A percentile compares a stretch with the other conserved stretches of the same genome.
phyloP scores from a whole-genome alignment of 2,888 invertebrate genomes.

The Drosophila fulvimacula region DNA sequence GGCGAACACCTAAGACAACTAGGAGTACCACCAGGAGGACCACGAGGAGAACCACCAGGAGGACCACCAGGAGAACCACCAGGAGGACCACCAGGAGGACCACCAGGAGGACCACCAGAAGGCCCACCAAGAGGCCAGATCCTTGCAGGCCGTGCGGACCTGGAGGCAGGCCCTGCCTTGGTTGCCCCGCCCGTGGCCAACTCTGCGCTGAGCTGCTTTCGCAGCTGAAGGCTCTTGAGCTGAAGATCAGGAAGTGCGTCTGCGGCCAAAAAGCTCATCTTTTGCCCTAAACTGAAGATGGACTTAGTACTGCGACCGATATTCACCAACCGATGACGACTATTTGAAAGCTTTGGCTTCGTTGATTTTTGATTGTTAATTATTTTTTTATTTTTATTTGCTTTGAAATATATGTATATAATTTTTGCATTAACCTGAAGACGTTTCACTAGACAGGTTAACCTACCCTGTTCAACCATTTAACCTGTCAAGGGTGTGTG shows the following conservation, averaged over 20 bases:
- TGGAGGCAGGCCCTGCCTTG: conserved; percentile 19
- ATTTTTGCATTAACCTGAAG: conserved; percentile 1
- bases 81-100: too few relatives aligned
- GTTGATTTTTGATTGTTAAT: conserved; percentile 6
- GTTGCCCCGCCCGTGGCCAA: conserved; percentile 4
- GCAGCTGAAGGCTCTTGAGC: conserved; percentile 1
- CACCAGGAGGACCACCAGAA: too few relatives aligned
- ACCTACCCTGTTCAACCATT: too few relatives aligned
- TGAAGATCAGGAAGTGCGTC: conserved; percentile 28
- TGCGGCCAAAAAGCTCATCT: conserved; percentile 15
- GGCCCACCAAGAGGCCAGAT: too few relatives aligned
- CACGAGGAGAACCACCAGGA: too few relatives aligned
- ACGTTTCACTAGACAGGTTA: background rate
- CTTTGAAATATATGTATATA: background rate
- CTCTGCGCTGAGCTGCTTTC: conserved; percentile 23
- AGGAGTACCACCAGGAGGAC: too few relatives aligned
- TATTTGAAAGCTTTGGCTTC: background rate
- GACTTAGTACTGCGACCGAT: background rate
- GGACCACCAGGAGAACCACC: too few relatives aligned
- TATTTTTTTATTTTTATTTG: conserved; percentile 7
- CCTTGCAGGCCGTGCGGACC: conserved; percentile 30
- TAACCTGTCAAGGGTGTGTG: too few relatives aligned
- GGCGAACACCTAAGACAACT: too few relatives aligned
- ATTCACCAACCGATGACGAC: background rate
- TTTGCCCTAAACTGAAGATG: background rate